Base-by-base conservation (phyloP, 2,113 vertebrate genomes). In the Dasyornis broadbenti region DNA sequence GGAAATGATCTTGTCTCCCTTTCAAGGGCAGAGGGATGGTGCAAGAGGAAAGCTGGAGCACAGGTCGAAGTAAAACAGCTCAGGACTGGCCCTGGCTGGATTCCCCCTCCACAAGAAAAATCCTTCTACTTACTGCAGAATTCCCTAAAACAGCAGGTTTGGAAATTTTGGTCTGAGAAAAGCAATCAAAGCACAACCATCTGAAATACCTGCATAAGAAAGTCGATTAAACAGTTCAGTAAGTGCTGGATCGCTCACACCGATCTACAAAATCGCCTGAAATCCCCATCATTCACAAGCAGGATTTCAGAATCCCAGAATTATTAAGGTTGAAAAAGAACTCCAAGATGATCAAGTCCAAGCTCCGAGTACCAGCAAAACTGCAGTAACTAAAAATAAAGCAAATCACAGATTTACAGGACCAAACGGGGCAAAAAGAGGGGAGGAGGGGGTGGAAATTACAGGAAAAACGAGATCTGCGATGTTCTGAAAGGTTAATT, bases 381-480 rank as follows among this genome's bases (percentile, higher is more conserved):
- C 8, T 31, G 10, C 44, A 70, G 12, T 5, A 37, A 69, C 4
- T 50, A 24, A 64, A 77, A 82, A 49, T 10, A 52, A 60, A 61
- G 3, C 1, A 79, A 82, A 54, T 13, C 16, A 11, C 13, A 26
- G 44, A n/a, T 66, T 22, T 24, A 52, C 24, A 33, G 8, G 10
- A 35, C 33, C 23, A 23, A 39, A 3, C 10, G 30, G 2, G 0
- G 14, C 17, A n/a, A 6, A 44, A 50, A 13, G 9, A 4, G 9
- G 22, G 35, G 24, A 15, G 7, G 3, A 17, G 20, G 49, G 6
- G 31, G 5, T 18, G 33, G 9, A 16, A 23, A 39, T 20, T 13
- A 14, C 17, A 57, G 30, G 35, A 35, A 53, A 31, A 26, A 16
- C 2, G 1, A 47, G 3, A 22, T 3, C 4, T 0, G 0, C 19